Conservation (phyloP, 2,888 invertebrate genomes). For the Spodoptera exigua region DNA sequence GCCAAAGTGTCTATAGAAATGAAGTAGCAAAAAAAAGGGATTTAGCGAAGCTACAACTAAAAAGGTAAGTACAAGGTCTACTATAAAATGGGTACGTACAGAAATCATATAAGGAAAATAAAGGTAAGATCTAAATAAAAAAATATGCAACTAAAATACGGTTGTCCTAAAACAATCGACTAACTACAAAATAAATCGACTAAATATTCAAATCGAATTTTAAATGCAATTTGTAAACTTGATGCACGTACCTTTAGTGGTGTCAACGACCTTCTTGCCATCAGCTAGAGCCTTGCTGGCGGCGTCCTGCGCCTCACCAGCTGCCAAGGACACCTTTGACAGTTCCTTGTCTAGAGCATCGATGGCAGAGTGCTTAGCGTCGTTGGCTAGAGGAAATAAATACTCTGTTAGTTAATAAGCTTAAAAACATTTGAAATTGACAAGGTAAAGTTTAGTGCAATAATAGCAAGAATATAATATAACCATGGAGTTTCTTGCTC, state of each 20-base stretch:
- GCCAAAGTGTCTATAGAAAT: constrained; percentile 78
- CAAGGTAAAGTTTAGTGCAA: too few species aligned
- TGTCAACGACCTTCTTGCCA: constrained; percentile 85
- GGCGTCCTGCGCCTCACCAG: constrained; percentile 83
- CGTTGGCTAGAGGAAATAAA: constrained; percentile 68
- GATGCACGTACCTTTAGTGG: constrained; percentile 78
- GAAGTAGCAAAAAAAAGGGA: constrained; percentile 27
- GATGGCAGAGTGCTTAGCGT: constrained; percentile 85
- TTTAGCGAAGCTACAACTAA: constrained; percentile 22
- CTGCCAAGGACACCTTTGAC: constrained; percentile 83
- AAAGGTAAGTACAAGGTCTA: constrained; percentile 2
- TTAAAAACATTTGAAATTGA: too few species aligned
- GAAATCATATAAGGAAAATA: background rate
- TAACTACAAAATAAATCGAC: constrained; percentile 6
- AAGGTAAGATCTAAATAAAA: background rate
- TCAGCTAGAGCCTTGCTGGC: constrained; percentile 83
- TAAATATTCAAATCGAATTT: background rate
- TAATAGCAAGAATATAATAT: too few species aligned
- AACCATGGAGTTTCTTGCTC: too few species aligned
- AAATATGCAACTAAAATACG: background rate
- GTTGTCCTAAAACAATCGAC: background rate
- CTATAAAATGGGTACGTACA: background rate
- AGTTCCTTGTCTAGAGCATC: constrained; percentile 88
- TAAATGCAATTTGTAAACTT: too few species aligned
- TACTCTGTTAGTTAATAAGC: background rate